phyloP scores from a whole-genome alignment of 2,888 invertebrate species.

The Litoditis marina region DNA sequence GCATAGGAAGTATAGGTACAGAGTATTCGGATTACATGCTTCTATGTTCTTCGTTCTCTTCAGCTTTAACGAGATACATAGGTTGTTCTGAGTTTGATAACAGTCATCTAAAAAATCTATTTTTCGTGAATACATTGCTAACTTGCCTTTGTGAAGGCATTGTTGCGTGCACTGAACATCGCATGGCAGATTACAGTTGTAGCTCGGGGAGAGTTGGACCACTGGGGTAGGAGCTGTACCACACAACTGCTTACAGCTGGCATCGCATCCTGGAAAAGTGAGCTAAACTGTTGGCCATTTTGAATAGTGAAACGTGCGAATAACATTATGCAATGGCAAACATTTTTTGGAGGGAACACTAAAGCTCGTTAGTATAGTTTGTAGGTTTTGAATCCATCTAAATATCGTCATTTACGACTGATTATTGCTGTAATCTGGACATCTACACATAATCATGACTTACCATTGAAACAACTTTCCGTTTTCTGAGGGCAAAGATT shows the following conservation, averaged over 20 bases:
- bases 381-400: too few species aligned
- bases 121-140: neutral
- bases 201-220: slow-evolving; percentile 27
- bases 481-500: slow-evolving; percentile 33
- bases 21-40: too few species aligned
- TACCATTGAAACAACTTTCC: slow-evolving; percentile 32
- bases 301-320: neutral
- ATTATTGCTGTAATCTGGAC: too few species aligned
- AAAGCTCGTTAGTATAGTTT: too few species aligned
- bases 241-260: slow-evolving; percentile 33
- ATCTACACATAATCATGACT: neutral
- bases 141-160: slow-evolving; percentile 34
- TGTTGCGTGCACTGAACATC: slow-evolving; percentile 40
- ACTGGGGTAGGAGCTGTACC: slow-evolving; percentile 36
- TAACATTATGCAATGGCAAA: too few species aligned
- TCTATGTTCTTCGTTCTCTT: too few species aligned
- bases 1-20: too few species aligned
- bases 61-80: too few species aligned
- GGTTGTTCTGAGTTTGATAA: neutral
- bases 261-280: slow-evolving; percentile 24
- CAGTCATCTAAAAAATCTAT: neutral
- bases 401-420: too few species aligned
- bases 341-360: too few species aligned
- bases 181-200: slow-evolving; percentile 40
- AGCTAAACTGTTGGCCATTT: neutral